Evolutionary conservation across 92 coral and sea anemone species (phyloP).

Genomic region (Parazoanthus atlanticus): DNA sequence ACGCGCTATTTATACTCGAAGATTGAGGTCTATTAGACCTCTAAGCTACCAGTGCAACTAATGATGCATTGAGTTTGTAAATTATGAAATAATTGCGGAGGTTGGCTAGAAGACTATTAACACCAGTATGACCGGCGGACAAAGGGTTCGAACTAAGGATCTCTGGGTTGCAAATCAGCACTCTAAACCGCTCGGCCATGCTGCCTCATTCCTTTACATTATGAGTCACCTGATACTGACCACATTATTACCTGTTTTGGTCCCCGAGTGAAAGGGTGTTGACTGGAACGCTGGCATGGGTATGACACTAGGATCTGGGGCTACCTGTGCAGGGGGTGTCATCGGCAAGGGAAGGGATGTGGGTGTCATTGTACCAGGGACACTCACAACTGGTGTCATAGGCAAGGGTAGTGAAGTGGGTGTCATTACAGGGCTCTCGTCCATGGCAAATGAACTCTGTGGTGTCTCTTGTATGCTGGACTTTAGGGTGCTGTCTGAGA

Average conservation of each 20-base stretch:
- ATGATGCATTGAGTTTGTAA: too few species aligned
- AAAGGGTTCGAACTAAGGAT: too few species aligned
- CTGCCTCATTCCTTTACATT: too few species aligned
- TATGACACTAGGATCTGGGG: slow-evolving; percentile 61
- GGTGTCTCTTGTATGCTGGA: slow-evolving; percentile 71
- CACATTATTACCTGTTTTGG: not conserved
- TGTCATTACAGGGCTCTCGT: slow-evolving; percentile 56
- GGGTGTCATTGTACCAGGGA: slow-evolving; percentile 40
- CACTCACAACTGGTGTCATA: slow-evolving; percentile 60
- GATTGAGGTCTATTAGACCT: too few species aligned
- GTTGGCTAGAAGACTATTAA: too few species aligned
- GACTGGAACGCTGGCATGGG: slow-evolving; percentile 72
- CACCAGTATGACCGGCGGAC: too few species aligned
- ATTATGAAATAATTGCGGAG: too few species aligned
- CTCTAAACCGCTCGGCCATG: too few species aligned
- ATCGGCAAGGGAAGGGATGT: slow-evolving; percentile 59
- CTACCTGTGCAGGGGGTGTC: slow-evolving; percentile 37
- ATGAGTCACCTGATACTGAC: too few species aligned
- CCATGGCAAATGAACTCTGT: slow-evolving; percentile 56
- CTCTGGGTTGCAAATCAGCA: too few species aligned
- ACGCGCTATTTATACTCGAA: too few species aligned
- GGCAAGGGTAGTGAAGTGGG: slow-evolving; percentile 89
- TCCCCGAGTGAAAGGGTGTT: slow-evolving; percentile 47
- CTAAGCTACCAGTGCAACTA: too few species aligned
- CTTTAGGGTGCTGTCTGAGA: slow-evolving; percentile 82